Conservation (phyloP, 2,888 invertebrate species). For the Cephus runcator region DNA sequence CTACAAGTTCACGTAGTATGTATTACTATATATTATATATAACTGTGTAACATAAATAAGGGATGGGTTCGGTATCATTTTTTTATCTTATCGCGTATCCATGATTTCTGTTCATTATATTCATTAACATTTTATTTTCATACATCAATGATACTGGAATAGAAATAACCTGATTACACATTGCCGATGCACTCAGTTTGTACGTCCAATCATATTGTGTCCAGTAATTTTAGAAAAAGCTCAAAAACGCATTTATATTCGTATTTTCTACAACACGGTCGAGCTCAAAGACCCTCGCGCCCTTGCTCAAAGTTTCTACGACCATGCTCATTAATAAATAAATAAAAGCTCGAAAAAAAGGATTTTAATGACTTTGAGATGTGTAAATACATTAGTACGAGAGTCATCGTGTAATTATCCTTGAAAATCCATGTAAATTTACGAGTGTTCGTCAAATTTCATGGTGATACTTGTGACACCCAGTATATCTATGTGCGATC, state of each 20-base stretch:
- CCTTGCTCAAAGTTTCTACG: too few relatives aligned
- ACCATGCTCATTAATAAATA: too few relatives aligned
- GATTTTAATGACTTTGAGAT: too few relatives aligned
- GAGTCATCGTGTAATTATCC: background rate
- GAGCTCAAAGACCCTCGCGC: too few relatives aligned
- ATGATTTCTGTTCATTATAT: too few relatives aligned
- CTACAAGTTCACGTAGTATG: background rate
- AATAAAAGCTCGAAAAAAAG: too few relatives aligned
- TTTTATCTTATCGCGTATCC: background rate
- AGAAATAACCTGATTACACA: background rate
- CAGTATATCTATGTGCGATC: background rate
- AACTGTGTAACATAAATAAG: background rate
- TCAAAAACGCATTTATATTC: too few relatives aligned
- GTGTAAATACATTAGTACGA: background rate
- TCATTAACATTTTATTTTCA: too few relatives aligned
- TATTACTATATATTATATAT: background rate
- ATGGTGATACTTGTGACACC: background rate
- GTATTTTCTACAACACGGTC: too few relatives aligned
- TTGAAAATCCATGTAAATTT: background rate
- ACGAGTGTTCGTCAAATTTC: background rate
- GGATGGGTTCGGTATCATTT: background rate
- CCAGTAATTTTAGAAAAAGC: too few relatives aligned
- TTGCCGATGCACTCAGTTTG: background rate
- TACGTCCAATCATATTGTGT: background rate
- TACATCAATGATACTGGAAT: too few relatives aligned